Conservation (phyloP, 2,113 vertebrate species). For the Oreotrochilus melanogaster region DNA sequence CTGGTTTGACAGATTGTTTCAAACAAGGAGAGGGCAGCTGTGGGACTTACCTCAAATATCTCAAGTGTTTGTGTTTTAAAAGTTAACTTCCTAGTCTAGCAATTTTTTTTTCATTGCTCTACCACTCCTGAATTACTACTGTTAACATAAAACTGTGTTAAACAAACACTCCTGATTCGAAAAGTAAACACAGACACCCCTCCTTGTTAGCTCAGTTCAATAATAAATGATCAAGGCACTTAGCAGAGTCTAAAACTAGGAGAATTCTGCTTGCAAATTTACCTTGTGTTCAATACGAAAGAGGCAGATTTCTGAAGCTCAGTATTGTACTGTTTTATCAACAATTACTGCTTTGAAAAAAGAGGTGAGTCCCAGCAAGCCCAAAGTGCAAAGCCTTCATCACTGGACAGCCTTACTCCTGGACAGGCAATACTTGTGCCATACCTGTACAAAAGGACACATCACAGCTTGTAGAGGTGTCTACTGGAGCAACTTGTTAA, state of each 20-base stretch:
- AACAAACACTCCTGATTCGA: slow-evolving; percentile 34
- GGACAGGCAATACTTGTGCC: rapidly evolving
- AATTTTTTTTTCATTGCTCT: background rate
- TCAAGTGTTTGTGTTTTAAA: slow-evolving; percentile 2
- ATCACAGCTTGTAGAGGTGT: background rate
- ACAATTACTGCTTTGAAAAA: background rate
- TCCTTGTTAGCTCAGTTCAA: background rate
- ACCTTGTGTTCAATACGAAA: background rate
- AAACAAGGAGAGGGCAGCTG: background rate
- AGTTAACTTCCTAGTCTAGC: background rate
- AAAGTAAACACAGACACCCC: slow-evolving; percentile 4
- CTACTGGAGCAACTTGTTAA: background rate
- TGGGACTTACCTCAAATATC: background rate
- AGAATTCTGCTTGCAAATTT: background rate
- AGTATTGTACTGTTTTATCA: background rate
- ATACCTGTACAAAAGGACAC: background rate
- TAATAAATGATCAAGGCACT: background rate
- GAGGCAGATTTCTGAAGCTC: background rate
- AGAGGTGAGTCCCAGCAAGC: rapidly evolving
- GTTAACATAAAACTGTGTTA: slow-evolving; percentile 21
- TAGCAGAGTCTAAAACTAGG: background rate
- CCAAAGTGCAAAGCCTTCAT: background rate
- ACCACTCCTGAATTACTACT: background rate
- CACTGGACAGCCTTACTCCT: background rate
- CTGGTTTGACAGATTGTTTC: background rate